Evolutionary conservation across 1,140 invertebrate species (phyloP), one percentile per base, ranked within the genome.

Genomic region (Diprion similis): DNA sequence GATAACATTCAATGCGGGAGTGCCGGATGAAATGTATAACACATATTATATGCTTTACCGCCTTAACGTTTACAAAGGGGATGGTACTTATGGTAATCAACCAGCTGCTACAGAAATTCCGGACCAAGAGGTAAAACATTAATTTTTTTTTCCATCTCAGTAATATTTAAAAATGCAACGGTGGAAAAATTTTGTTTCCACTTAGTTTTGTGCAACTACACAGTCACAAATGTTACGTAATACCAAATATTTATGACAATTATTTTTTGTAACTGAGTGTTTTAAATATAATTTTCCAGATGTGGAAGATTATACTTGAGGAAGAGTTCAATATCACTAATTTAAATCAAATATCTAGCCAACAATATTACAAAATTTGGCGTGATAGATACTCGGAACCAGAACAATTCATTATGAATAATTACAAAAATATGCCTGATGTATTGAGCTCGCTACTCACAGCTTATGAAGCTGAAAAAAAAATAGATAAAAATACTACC

Each of bases 1-100:
- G 10, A 79, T 89, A 8, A 89, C 88, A 46, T 90, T 89, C 75
- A 85, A 78, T 70, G 80, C 84, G 8, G 81, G 78, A n/a, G 89
- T 89, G 74, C 68, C 83, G 4, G 86, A 88, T 47, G 89, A 89
- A 83, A 81, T 90, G 73, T 84, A 89, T 46, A 87, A 82, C 10
- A 79, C 88, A 46, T 82, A 89, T 77, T 90, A 89, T 79, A 79
- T 89, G 74, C 76, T 90, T 4, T 88, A 90, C 78, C 78, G 85
- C 73, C 73, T 90, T 24, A 75, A 84, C 73, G 80, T 89, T n/a
- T 84, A 88, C 68, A 74, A 73, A 9, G 24, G 48, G 11, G 0
- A 72, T 45, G 85, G 82, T 68, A 76, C 76, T 48, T 84, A 84
- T 76, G 88, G 87, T 17, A 88, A 82, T 71, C 79, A 72, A 75